phyloP scores from a whole-genome alignment of 2,113 vertebrate genomes.

The human region DNA sequence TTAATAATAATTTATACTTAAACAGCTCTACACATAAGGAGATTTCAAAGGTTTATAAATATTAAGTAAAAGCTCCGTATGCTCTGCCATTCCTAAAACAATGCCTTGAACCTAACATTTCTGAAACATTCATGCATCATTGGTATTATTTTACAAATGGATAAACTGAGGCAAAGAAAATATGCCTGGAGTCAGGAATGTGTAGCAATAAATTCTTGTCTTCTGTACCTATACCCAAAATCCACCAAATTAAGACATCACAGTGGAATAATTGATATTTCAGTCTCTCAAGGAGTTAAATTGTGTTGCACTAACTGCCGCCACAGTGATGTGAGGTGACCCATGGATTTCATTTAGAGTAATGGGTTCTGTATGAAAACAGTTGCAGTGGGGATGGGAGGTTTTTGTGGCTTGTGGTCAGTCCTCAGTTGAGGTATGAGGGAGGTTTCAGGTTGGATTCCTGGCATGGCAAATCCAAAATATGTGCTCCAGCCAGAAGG shows the following conservation, averaged over 20 bases:
- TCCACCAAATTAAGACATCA: not conserved
- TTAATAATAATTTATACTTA: slow-evolving; percentile 77
- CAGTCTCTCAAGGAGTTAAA: not conserved
- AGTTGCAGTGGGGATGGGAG: not conserved
- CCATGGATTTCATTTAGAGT: not conserved
- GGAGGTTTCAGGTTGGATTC: not conserved
- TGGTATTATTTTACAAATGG: not conserved
- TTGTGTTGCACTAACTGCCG: not conserved
- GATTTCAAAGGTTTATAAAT: slow-evolving; percentile 66
- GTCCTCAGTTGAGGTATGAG: not conserved
- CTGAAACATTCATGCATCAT: not conserved
- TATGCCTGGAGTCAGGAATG: not conserved
- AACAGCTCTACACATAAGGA: slow-evolving; percentile 65
- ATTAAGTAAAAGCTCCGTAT: slow-evolving; percentile 22
- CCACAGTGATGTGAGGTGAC: not conserved
- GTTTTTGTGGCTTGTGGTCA: not conserved
- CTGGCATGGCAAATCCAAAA: not conserved
- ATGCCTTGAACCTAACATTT: slow-evolving; percentile 5
- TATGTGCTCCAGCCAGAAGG: not conserved
- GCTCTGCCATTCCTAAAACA: slow-evolving; percentile 4
- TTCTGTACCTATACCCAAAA: not conserved
- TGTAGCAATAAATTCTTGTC: not conserved
- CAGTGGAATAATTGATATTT: not conserved
- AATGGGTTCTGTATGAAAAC: not conserved
- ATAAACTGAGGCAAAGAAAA: slow-evolving; percentile 53